These are phyloP conservation scores for Molossus alvarezi DNA, from an alignment of 2,797 vertebrate species.

Conservation along the genomic window DNA sequence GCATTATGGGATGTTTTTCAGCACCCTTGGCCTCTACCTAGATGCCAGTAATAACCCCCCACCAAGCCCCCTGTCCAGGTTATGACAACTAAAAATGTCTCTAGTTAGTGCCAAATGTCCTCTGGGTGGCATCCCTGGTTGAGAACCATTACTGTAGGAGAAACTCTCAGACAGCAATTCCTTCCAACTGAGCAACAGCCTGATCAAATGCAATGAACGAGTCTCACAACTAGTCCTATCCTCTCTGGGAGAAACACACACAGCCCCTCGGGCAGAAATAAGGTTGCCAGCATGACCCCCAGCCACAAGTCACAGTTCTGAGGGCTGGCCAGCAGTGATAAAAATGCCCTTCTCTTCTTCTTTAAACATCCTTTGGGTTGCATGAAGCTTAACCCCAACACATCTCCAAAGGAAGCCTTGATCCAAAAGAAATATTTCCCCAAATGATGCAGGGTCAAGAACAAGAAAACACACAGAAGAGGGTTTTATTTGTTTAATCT, in stretches of 20 bases:
- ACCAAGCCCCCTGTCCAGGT: background rate
- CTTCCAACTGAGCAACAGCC: background rate
- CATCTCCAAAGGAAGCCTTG: conserved; percentile 21
- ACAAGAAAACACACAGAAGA: background rate
- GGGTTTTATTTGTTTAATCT: background rate
- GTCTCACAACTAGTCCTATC: background rate
- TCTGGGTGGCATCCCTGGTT: background rate
- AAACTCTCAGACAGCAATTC: background rate
- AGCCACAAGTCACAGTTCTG: background rate
- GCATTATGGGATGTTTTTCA: background rate
- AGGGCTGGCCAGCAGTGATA: background rate
- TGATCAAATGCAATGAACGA: background rate
- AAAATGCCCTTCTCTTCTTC: background rate
- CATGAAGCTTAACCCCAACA: background rate
- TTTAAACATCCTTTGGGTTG: background rate
- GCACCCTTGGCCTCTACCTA: background rate
- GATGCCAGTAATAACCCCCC: background rate
- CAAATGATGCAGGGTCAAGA: background rate
- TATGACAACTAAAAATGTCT: background rate
- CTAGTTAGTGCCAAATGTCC: background rate
- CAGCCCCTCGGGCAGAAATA: background rate
- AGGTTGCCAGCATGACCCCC: background rate
- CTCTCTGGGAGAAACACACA: background rate
- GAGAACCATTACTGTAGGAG: background rate
- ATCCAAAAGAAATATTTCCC: background rate